A percentile compares a stretch with the other conserved stretches of the same genome.
Conservation (phyloP, 2,888 invertebrate genomes). For the Pachycephus smyrnensis region DNA sequence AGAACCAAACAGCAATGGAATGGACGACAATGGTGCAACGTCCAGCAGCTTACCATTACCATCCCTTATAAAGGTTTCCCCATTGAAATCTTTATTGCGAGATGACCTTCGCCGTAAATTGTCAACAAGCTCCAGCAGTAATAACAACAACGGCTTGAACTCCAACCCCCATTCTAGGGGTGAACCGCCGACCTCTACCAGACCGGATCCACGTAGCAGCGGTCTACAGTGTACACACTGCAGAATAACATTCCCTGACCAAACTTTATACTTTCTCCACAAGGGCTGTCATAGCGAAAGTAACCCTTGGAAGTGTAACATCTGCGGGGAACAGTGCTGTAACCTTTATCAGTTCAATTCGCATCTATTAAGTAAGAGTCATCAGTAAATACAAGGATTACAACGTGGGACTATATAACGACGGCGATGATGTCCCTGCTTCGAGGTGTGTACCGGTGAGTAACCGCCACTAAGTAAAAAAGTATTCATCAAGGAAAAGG, state of each 20-base stretch:
- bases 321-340: slow-evolving; percentile 94
- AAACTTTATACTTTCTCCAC: slow-evolving; percentile 95
- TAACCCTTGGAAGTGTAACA: slow-evolving; percentile 98
- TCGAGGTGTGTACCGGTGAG: neutral
- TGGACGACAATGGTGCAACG: slow-evolving; percentile 70
- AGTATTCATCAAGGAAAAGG: neutral
- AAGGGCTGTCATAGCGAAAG: slow-evolving; percentile 98
- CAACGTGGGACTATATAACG: neutral
- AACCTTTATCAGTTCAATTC: slow-evolving; percentile 98
- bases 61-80: slow-evolving; percentile 85
- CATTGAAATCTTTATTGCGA: slow-evolving; percentile 84
- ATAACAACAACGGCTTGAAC: slow-evolving; percentile 35
- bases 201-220: slow-evolving; percentile 72
- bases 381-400: slow-evolving; percentile 70
- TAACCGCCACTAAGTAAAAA: neutral
- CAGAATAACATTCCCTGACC: slow-evolving; percentile 92
- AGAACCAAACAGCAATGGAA: slow-evolving; percentile 69
- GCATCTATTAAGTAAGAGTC: slow-evolving; percentile 93
- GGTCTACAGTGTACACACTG: slow-evolving; percentile 89
- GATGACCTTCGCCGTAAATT: slow-evolving; percentile 87
- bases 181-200: slow-evolving; percentile 76
- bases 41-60: slow-evolving; percentile 76
- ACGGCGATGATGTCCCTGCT: neutral
- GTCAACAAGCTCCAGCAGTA: slow-evolving; percentile 68
- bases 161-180: slow-evolving; percentile 67